phyloP scores from a whole-genome alignment of 2,113 vertebrate genomes.

The Scomber scombrus region DNA sequence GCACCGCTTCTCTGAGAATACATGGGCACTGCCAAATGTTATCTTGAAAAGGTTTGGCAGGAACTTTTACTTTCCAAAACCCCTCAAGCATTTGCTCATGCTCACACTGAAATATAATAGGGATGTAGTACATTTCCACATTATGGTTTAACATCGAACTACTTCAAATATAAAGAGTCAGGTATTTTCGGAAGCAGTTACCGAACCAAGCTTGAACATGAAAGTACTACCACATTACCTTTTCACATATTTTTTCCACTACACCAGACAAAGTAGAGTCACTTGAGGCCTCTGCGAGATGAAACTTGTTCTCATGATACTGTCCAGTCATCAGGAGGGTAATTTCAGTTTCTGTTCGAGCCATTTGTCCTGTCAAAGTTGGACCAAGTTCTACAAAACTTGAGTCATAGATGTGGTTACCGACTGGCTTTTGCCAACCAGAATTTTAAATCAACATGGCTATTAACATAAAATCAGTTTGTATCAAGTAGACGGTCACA shows the following conservation, averaged over 20 bases:
- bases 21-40: background rate
- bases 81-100: background rate
- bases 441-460: background rate
- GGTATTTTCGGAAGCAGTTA: background rate
- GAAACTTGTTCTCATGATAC: background rate
- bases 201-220: background rate
- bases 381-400: no score
- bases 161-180: background rate
- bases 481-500: background rate
- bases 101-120: background rate
- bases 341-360: background rate
- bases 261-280: background rate
- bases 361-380: background rate
- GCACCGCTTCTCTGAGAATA: constrained; percentile 18
- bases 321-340: background rate
- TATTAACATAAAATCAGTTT: background rate
- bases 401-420: background rate
- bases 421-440: background rate
- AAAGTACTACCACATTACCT: no score
- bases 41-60: background rate
- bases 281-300: background rate
- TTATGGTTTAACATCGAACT: background rate
- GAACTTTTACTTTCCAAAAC: constrained; percentile 12
- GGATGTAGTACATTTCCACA: background rate
- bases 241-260: background rate